Conservation (phyloP, 2,797 vertebrate species). For the Gouania willdenowi region DNA sequence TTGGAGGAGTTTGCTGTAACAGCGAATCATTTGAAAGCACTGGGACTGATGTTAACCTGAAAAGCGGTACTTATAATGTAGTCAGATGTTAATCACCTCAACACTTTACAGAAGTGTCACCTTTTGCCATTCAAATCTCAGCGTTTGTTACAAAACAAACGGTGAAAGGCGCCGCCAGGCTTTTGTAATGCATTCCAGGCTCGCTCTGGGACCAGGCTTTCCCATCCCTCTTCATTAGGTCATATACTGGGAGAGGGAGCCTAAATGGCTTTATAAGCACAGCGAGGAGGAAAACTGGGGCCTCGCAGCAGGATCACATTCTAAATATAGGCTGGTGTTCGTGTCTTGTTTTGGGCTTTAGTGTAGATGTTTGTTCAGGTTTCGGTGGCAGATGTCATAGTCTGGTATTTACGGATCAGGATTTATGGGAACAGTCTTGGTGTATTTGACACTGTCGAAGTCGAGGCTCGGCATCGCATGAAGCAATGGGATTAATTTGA, state of each 20-base stretch:
- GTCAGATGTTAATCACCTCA: constrained; percentile 57
- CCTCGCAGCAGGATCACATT: constrained; percentile 9
- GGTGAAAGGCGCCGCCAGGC: constrained; percentile 54
- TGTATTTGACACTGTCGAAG: constrained; percentile 51
- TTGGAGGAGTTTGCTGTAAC: background rate
- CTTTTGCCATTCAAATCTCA: constrained; percentile 69
- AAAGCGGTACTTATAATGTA: constrained; percentile 50
- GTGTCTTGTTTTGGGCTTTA: constrained; percentile 47
- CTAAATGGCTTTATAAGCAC: constrained; percentile 24
- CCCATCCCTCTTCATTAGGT: constrained; percentile 41
- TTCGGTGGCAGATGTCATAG: constrained; percentile 63
- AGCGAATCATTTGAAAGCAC: too few relatives aligned
- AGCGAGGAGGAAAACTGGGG: constrained; percentile 15
- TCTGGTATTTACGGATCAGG: constrained; percentile 47
- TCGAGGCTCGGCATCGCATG: constrained; percentile 45
- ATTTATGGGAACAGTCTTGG: constrained; percentile 51
- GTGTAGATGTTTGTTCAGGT: constrained; percentile 64
- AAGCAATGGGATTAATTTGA: constrained; percentile 72
- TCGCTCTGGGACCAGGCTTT: constrained; percentile 28
- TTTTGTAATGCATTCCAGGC: constrained; percentile 67
- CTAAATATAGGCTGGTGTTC: constrained; percentile 56
- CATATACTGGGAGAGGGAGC: constrained; percentile 21
- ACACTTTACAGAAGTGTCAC: constrained; percentile 41
- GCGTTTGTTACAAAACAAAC: constrained; percentile 63
- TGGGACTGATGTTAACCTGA: constrained; percentile 5